Percentiles rank a stretch among this genome's conserved stretches.
phyloP scores from a whole-genome alignment of 2,797 vertebrate species.

The Botia kubotai region DNA sequence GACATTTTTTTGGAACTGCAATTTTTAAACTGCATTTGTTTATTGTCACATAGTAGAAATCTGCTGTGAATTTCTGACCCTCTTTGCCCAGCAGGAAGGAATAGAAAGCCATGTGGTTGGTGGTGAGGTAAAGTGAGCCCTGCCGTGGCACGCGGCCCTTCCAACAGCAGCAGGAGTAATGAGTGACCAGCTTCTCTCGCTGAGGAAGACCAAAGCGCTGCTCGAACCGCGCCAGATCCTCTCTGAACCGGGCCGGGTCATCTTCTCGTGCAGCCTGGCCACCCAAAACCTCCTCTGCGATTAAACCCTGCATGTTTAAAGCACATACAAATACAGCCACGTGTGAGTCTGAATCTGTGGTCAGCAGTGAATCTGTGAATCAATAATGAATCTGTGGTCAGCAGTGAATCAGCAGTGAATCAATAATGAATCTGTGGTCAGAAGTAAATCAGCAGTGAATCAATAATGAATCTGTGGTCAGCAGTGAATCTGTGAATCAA shows the following conservation, averaged over 20 bases:
- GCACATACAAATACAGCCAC: neutral
- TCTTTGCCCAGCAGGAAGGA: slow-evolving; percentile 97
- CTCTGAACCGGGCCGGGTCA: slow-evolving; percentile 91
- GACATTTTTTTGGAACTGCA: too few relatives aligned
- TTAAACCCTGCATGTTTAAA: slow-evolving; percentile 82
- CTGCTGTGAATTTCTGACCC: slow-evolving; percentile 69
- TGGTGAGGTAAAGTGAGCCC: slow-evolving; percentile 96
- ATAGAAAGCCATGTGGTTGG: slow-evolving; percentile 97
- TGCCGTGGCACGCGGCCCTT: slow-evolving; percentile 94
- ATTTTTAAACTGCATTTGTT: too few relatives aligned
- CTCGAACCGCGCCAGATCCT: slow-evolving; percentile 90
- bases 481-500: too few relatives aligned
- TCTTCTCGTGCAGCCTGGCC: slow-evolving; percentile 89
- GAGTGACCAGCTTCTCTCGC: slow-evolving; percentile 90
- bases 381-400: neutral
- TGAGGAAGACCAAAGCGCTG: slow-evolving; percentile 89
- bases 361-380: neutral
- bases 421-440: too few relatives aligned
- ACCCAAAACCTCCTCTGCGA: slow-evolving; percentile 90
- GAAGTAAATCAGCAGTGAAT: too few relatives aligned
- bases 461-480: too few relatives aligned
- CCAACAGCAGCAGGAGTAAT: slow-evolving; percentile 97
- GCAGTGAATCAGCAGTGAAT: too few relatives aligned
- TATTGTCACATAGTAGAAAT: neutral
- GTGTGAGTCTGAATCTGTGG: neutral